A percentile compares a stretch with the other conserved stretches of the same genome.
Evolutionary conservation across 2,797 vertebrate species (phyloP).

Genomic region (Mallotus villosus): DNA sequence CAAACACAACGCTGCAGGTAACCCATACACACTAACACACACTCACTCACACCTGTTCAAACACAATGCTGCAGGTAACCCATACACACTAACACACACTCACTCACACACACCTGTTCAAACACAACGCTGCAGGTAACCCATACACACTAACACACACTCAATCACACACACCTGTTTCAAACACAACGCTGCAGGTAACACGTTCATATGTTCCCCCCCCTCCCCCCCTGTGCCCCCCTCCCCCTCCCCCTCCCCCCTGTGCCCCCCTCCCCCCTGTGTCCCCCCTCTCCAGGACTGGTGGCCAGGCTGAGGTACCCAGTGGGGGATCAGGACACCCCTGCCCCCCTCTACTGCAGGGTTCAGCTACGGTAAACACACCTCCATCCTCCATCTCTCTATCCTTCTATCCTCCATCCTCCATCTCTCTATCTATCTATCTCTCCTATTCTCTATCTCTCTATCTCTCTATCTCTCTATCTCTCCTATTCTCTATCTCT

Average conservation of each 20-base stretch:
- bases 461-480: background rate
- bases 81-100: background rate
- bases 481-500: background rate
- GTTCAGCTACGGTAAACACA: constrained; percentile 89
- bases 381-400: background rate
- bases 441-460: background rate
- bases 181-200: too few species aligned
- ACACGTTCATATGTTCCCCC: too few species aligned
- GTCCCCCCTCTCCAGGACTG: constrained; percentile 74
- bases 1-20: constrained; percentile 92
- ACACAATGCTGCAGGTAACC: too few species aligned
- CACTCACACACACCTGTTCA: constrained; percentile 17
- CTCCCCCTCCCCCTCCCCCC: too few species aligned
- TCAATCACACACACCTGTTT: constrained; percentile 20
- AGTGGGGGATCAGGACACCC: constrained; percentile 77
- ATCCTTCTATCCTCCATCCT: background rate
- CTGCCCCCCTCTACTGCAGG: constrained; percentile 89
- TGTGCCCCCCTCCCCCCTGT: too few species aligned
- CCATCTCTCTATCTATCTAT: background rate
- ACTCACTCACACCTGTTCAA: background rate
- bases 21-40: constrained; percentile 12
- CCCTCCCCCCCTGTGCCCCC: too few species aligned
- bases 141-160: background rate
- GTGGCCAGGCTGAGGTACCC: constrained; percentile 89
- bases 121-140: too few species aligned